Conservation (phyloP, 2,888 invertebrate genomes). For the Geotrupes spiniger region DNA sequence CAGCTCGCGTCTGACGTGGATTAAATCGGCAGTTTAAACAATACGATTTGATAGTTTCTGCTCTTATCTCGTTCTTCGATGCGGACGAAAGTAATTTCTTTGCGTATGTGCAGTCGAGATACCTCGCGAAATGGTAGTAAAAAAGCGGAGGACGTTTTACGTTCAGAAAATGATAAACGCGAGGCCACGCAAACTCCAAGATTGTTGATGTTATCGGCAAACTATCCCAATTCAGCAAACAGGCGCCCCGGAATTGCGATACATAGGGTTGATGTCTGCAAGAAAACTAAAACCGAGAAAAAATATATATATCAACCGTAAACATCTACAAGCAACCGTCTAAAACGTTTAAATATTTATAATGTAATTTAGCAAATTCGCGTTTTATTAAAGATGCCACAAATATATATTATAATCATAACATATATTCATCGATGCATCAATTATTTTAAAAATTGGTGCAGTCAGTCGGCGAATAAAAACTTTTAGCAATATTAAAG, state of each 20-base stretch:
- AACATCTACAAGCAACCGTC: conserved; percentile 9
- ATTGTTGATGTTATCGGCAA: conserved; percentile 51
- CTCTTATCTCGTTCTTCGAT: conserved; percentile 1
- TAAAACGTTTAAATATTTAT: too few species aligned
- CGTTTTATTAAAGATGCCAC: too few species aligned
- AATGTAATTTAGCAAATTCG: too few species aligned
- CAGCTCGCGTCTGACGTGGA: conserved; percentile 23
- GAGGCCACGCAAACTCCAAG: conserved; percentile 43
- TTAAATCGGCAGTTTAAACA: conserved; percentile 8
- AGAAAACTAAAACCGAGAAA: conserved; percentile 36
- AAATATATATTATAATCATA: too few species aligned
- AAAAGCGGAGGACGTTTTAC: conserved; percentile 35
- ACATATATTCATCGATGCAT: too few species aligned
- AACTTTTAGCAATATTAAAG: too few species aligned
- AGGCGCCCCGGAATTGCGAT: conserved; percentile 47
- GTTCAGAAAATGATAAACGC: conserved; percentile 49
- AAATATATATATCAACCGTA: conserved; percentile 42
- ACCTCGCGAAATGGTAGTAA: not conserved
- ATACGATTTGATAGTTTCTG: conserved; percentile 1
- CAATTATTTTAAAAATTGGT: too few species aligned
- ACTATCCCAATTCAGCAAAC: conserved; percentile 46
- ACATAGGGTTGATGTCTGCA: conserved; percentile 45
- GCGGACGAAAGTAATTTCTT: conserved; percentile 7
- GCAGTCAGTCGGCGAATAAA: too few species aligned
- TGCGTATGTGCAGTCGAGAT: conserved; percentile 1